These are phyloP conservation scores for Morpho deidamia DNA, from an alignment of 2,888 invertebrate genomes.

Conservation along the genomic window DNA sequence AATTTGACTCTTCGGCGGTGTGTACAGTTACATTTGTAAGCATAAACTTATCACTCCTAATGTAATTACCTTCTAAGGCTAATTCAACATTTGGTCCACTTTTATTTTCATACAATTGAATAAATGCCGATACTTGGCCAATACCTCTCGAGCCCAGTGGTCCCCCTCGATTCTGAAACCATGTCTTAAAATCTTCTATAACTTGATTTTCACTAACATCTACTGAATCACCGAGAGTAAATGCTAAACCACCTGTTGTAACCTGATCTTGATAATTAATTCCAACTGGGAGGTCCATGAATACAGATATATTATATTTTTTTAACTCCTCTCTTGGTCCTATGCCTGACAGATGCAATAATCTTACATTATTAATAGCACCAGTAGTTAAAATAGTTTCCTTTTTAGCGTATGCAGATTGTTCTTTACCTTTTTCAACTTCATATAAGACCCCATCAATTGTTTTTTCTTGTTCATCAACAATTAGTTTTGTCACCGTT, in stretches of 20 bases:
- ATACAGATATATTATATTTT: constrained; percentile 53
- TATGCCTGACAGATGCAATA: constrained; percentile 64
- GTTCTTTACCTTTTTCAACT: constrained; percentile 60
- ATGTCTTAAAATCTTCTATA: constrained; percentile 63
- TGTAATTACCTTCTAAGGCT: constrained; percentile 61
- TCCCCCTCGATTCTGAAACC: constrained; percentile 63
- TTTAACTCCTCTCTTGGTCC: constrained; percentile 56
- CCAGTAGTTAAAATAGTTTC: constrained; percentile 63
- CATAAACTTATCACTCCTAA: constrained; percentile 70
- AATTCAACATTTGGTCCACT: constrained; percentile 67
- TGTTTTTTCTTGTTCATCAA: constrained; percentile 57
- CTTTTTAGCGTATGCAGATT: constrained; percentile 59
- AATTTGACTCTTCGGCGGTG: constrained; percentile 55
- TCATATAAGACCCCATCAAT: constrained; percentile 64
- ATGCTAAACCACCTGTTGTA: constrained; percentile 63
- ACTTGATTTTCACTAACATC: constrained; percentile 51
- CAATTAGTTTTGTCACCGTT: constrained; percentile 58
- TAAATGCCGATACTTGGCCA: constrained; percentile 65
- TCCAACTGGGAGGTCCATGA: constrained; percentile 61
- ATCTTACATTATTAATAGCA: constrained; percentile 65
- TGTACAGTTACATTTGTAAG: constrained; percentile 63
- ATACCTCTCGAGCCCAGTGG: constrained; percentile 65
- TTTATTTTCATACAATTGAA: constrained; percentile 63
- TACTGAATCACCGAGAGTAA: constrained; percentile 51
- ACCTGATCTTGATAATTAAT: constrained; percentile 69